Evolutionary conservation across 2,888 invertebrate species (phyloP).

Genomic region (Andrena flavipes): DNA sequence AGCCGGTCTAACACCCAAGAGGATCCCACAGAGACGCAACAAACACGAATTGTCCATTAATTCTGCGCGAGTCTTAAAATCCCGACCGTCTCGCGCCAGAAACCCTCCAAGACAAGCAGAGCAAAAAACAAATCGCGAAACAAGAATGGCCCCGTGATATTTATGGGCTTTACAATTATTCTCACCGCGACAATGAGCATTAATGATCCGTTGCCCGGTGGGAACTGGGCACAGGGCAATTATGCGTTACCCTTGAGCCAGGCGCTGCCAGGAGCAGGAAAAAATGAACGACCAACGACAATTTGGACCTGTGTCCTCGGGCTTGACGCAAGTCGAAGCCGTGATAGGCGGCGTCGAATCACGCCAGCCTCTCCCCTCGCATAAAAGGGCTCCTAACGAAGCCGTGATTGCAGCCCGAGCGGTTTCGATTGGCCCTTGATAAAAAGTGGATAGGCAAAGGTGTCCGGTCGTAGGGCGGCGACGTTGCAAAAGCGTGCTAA

Average conservation of each 20-base stretch:
- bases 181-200: too few relatives aligned
- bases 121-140: too few relatives aligned
- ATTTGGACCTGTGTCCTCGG: too few relatives aligned
- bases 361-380: slow-evolving; percentile 20
- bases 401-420: slow-evolving; percentile 55
- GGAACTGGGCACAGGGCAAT: too few relatives aligned
- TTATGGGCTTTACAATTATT: too few relatives aligned
- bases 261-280: neutral
- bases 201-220: too few relatives aligned
- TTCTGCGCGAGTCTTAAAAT: slow-evolving; percentile 18
- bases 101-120: too few relatives aligned
- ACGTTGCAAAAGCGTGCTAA: slow-evolving; percentile 69
- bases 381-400: slow-evolving; percentile 66
- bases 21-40: neutral
- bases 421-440: slow-evolving; percentile 59
- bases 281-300: neutral
- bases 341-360: neutral
- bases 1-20: neutral
- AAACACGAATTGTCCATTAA: slow-evolving; percentile 49
- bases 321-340: neutral
- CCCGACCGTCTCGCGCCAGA: neutral
- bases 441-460: slow-evolving; percentile 58
- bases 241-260: too few relatives aligned
- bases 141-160: too few relatives aligned
- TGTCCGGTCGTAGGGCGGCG: slow-evolving; percentile 49